phyloP scores from a whole-genome alignment of 2,113 vertebrate genomes.

The Rallus limicola region DNA sequence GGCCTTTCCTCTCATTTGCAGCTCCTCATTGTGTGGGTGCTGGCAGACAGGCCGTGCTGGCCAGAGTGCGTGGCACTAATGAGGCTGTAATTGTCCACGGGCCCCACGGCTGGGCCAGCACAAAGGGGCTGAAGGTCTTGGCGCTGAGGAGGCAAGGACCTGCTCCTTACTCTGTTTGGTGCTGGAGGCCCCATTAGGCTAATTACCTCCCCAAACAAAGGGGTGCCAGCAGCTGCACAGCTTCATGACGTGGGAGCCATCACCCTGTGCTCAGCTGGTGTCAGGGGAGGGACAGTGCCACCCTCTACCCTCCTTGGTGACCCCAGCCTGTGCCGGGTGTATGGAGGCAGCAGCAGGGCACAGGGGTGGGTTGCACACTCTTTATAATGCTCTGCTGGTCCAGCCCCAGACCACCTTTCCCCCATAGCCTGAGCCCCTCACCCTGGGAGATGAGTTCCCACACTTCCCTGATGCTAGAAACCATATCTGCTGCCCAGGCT shows the following conservation, averaged over 20 bases:
- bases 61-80: not conserved
- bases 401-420: not conserved
- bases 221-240: not conserved
- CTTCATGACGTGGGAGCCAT: not conserved
- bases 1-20: constrained; percentile 61
- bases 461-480: not conserved
- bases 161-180: rapidly evolving
- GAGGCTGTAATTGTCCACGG: constrained; percentile 7
- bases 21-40: constrained; percentile 50
- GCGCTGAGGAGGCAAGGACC: not conserved
- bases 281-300: not conserved
- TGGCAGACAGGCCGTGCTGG: not conserved
- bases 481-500: not conserved
- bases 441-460: not conserved
- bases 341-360: not conserved
- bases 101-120: not conserved
- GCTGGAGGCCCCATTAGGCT: constrained; percentile 34
- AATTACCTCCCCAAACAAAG: constrained; percentile 35
- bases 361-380: not conserved
- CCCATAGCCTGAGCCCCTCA: not conserved
- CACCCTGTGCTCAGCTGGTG: not conserved
- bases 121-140: constrained; percentile 46
- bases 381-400: not conserved
- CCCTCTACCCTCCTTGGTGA: not conserved
- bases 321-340: not conserved